Conservation (phyloP, 2,888 invertebrate species). For the Cataglyphis cursor region DNA sequence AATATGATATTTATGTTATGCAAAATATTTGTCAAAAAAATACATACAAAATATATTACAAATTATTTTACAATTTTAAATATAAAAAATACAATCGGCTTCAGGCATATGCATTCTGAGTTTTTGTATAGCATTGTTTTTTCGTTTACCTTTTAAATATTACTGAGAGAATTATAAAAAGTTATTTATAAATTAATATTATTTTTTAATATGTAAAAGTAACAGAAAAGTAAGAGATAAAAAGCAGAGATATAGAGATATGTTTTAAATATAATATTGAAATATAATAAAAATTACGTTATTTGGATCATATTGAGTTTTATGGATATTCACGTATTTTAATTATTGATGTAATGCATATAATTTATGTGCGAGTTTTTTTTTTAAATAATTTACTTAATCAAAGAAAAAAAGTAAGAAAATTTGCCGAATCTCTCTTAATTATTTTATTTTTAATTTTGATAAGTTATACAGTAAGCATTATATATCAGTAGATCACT, state of each 20-base stretch:
- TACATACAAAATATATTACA: background rate
- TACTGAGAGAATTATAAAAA: background rate
- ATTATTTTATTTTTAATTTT: background rate
- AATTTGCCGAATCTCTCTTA: background rate
- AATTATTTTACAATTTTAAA: conserved; percentile 1
- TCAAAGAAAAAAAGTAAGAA: background rate
- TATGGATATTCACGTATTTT: background rate
- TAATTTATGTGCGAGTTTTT: background rate
- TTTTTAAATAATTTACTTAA: background rate
- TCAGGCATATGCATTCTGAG: background rate
- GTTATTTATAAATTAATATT: background rate
- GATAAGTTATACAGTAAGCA: background rate
- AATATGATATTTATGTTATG: background rate
- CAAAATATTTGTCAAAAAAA: background rate
- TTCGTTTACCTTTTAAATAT: background rate
- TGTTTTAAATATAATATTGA: background rate
- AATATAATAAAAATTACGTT: background rate
- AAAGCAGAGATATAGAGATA: background rate
- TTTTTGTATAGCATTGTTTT: background rate
- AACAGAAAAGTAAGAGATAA: background rate
- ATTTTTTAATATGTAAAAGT: background rate
- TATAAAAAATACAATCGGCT: conserved; percentile 7
- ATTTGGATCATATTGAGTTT: background rate
- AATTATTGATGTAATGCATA: background rate
- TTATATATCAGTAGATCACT: background rate